These are phyloP conservation scores for Drosophila pseudotakahashii DNA, from an alignment of 2,888 invertebrate genomes.

Conservation along the genomic window DNA sequence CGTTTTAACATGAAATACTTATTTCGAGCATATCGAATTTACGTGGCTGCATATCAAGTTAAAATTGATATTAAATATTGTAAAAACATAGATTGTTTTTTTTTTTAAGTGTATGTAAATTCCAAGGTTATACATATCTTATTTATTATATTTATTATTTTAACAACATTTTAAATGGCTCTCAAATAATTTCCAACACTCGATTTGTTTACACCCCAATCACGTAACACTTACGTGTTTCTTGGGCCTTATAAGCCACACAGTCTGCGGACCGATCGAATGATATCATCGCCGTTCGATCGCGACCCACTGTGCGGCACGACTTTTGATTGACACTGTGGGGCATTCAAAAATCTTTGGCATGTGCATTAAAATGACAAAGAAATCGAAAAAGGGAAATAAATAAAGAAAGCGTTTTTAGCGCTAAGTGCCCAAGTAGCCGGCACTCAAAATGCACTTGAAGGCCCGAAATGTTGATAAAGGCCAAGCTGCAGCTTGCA, in stretches of 20 bases:
- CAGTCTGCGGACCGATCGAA: not conserved
- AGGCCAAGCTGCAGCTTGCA: conserved; percentile 42
- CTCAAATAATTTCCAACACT: not conserved
- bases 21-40: too few species aligned
- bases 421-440: conserved; percentile 51
- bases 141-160: too few species aligned
- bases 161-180: conserved; percentile 8
- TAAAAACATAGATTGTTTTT: too few species aligned
- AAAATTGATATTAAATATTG: too few species aligned
- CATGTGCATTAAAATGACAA: conserved; percentile 52
- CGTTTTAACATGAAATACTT: too few species aligned
- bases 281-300: conserved; percentile 43
- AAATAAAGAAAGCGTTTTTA: conserved; percentile 22
- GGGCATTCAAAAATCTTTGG: conserved; percentile 38
- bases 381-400: conserved; percentile 25
- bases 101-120: too few species aligned
- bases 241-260: conserved; percentile 52
- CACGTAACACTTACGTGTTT: conserved; percentile 37
- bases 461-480: conserved; percentile 35
- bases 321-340: conserved; percentile 57
- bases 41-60: too few species aligned
- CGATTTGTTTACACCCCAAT: conserved; percentile 16
- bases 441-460: conserved; percentile 49
- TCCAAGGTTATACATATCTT: too few species aligned
- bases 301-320: conserved; percentile 34